Percentiles rank a stretch among this genome's conserved stretches.
These are phyloP conservation scores for Ascaphus truei DNA, from an alignment of 2,113 vertebrate genomes.

Conservation along the genomic window DNA sequence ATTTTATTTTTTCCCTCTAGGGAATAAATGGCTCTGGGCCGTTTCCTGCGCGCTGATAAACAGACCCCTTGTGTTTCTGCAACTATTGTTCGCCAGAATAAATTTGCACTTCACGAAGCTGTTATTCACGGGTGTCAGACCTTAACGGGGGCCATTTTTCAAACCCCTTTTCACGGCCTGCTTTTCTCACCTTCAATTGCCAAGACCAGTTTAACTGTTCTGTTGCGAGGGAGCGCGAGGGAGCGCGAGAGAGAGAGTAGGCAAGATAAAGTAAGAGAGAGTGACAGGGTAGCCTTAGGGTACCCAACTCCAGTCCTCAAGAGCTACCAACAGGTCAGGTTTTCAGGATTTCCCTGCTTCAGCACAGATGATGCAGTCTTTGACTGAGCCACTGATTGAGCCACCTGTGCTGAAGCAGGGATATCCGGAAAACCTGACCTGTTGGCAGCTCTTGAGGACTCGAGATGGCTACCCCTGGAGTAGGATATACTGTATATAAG, in stretches of 20 bases:
- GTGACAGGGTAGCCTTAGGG: background rate
- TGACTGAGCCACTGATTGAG: background rate
- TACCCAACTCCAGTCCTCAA: background rate
- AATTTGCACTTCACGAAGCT: constrained; percentile 8
- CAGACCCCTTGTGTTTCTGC: background rate
- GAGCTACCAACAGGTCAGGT: background rate
- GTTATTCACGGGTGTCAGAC: background rate
- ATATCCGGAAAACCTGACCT: background rate
- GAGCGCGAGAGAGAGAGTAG: too few relatives aligned
- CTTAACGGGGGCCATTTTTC: background rate
- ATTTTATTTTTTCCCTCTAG: constrained; percentile 14
- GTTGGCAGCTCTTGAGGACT: background rate
- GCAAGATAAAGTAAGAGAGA: background rate
- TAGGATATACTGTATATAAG: background rate
- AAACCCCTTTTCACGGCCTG: background rate
- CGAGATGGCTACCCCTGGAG: background rate
- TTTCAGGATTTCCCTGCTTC: background rate
- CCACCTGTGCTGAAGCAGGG: background rate
- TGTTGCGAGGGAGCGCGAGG: background rate
- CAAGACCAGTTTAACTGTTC: background rate
- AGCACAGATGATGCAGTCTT: background rate
- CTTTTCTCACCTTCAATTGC: background rate
- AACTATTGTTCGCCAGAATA: background rate
- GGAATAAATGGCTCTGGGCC: background rate
- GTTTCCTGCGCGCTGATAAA: background rate